Conservation (phyloP, 1,140 invertebrate species). For the Drosophila takahashii region DNA sequence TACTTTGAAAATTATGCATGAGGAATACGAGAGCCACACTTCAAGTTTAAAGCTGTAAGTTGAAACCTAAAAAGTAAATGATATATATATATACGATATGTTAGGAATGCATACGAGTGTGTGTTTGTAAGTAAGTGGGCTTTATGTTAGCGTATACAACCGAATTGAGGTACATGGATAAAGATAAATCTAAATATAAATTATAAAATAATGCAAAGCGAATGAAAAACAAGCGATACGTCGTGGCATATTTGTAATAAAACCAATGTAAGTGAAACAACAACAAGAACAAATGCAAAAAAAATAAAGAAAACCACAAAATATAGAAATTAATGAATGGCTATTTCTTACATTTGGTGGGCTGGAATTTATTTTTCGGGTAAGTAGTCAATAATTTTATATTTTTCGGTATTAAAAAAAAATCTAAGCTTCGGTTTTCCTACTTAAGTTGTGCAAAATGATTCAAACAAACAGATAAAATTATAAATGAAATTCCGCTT, state of each 20-base stretch:
- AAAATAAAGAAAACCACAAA: constrained; percentile 55
- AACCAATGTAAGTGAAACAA: constrained; percentile 70
- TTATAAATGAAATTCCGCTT: too few species aligned
- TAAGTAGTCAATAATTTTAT: too few species aligned
- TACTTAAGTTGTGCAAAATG: too few species aligned
- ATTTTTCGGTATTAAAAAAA: too few species aligned
- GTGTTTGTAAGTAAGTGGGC: constrained; percentile 57
- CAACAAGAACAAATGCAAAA: constrained; percentile 44
- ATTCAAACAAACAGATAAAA: too few species aligned
- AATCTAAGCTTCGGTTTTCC: too few species aligned
- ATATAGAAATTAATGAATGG: constrained; percentile 43
- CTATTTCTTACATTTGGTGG: neutral
- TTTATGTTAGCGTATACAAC: constrained; percentile 44
- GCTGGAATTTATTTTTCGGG: neutral
- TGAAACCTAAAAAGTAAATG: constrained; percentile 47
- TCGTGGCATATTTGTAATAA: constrained; percentile 65
- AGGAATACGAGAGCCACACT: constrained; percentile 56
- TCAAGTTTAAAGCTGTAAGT: constrained; percentile 53
- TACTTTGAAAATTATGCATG: constrained; percentile 62
- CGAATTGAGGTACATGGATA: constrained; percentile 55
- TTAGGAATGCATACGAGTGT: constrained; percentile 42
- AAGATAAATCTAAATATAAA: constrained; percentile 40
- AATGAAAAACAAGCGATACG: constrained; percentile 16
- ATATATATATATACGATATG: constrained; percentile 45
- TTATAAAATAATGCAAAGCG: constrained; percentile 35